Evolutionary conservation across 2,797 vertebrate species (phyloP).

Genomic region (Rhinichthys osculus): DNA sequence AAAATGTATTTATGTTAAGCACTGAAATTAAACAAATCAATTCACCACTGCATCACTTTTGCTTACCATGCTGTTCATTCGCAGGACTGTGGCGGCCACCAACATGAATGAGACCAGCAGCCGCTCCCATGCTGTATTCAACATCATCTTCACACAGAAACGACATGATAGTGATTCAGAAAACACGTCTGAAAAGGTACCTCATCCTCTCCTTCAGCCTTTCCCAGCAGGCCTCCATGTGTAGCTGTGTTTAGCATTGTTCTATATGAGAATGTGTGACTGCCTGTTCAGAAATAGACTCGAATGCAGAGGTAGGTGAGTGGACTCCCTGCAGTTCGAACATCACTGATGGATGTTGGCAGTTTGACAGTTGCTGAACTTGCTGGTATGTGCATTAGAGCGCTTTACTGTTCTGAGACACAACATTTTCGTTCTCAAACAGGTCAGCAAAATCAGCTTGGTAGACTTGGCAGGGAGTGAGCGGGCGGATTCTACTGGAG

Average conservation of each 20-base stretch:
- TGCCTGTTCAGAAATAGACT: neutral
- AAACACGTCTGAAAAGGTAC: slow-evolving; percentile 94
- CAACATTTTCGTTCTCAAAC: slow-evolving; percentile 31
- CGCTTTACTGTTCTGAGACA: slow-evolving; percentile 32
- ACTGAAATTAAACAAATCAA: neutral
- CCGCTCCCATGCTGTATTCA: slow-evolving; percentile 96
- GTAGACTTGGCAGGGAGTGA: slow-evolving; percentile 97
- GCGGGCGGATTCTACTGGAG: slow-evolving; percentile 95
- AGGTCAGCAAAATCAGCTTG: slow-evolving; percentile 99
- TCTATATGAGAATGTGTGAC: neutral
- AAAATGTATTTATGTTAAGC: neutral
- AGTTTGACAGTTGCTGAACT: neutral
- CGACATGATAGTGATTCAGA: slow-evolving; percentile 86
- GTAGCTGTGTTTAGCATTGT: neutral
- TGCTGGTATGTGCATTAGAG: slow-evolving; percentile 30
- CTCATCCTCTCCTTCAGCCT: neutral
- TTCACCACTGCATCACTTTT: neutral
- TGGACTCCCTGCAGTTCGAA: neutral
- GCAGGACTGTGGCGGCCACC: slow-evolving; percentile 96
- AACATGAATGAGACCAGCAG: slow-evolving; percentile 99
- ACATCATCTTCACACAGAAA: slow-evolving; percentile 99
- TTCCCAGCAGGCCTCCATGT: neutral
- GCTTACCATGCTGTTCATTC: neutral
- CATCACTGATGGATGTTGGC: slow-evolving; percentile 31
- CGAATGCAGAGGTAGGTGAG: slow-evolving; percentile 9